phyloP scores from a whole-genome alignment of 1,140 invertebrate genomes.

The Lanistes nyassanus region DNA sequence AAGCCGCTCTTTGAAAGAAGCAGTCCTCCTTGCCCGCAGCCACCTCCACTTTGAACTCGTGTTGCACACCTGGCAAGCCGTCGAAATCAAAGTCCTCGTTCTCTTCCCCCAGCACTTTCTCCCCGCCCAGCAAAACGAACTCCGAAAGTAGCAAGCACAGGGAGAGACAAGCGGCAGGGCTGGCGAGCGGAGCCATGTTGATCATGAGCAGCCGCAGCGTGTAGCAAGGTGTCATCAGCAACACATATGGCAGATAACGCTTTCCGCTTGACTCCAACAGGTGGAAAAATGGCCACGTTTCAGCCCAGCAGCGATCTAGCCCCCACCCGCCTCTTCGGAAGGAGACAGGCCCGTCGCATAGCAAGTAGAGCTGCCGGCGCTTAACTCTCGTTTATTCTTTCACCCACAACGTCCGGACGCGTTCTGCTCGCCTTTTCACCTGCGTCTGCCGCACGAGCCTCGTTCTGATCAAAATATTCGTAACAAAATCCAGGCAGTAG shows the following conservation, averaged over 20 bases:
- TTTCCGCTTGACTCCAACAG: not conserved
- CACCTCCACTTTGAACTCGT: conserved; percentile 60
- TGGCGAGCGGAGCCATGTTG: not conserved
- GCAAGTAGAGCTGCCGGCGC: too few relatives aligned
- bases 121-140: conserved; percentile 1
- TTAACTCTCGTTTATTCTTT: too few relatives aligned
- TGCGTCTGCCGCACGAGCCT: not conserved
- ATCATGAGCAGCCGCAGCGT: too few relatives aligned
- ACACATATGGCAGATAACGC: not conserved
- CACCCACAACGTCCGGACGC: not conserved
- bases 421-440: not conserved
- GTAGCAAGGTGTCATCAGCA: not conserved
- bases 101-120: conserved; percentile 35
- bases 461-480: not conserved
- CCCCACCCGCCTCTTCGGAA: not conserved
- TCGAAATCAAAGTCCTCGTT: conserved; percentile 61
- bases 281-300: not conserved
- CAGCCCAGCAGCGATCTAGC: not conserved
- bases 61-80: conserved; percentile 55
- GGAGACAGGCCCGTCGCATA: too few relatives aligned
- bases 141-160: not conserved
- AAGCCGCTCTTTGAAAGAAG: conserved; percentile 51
- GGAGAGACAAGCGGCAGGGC: not conserved
- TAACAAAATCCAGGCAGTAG: too few relatives aligned
- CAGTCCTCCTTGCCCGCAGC: conserved; percentile 49